phyloP scores from a whole-genome alignment of 2,888 invertebrate genomes.

The Diarsia rubi region DNA sequence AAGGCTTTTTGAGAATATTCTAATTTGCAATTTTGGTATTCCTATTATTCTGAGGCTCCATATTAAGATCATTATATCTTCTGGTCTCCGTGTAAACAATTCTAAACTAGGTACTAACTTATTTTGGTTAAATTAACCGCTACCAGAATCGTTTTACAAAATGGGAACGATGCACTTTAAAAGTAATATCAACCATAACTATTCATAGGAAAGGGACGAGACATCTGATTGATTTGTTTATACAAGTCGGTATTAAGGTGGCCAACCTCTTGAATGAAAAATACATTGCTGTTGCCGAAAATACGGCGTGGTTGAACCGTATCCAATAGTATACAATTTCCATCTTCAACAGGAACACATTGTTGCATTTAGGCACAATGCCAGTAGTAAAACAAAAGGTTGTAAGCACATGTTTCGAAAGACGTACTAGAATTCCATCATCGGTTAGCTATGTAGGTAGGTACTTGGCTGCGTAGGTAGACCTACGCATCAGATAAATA shows the following conservation, averaged over 20 bases:
- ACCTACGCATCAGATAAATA: constrained; percentile 12
- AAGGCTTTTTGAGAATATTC: not conserved
- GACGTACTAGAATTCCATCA: constrained; percentile 45
- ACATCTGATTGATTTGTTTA: constrained; percentile 47
- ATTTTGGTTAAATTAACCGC: not conserved
- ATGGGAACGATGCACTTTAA: constrained; percentile 11
- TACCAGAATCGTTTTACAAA: not conserved
- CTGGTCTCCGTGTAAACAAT: not conserved
- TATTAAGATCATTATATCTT: not conserved
- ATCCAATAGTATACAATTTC: constrained; percentile 35
- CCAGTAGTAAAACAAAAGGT: constrained; percentile 49
- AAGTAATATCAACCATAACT: not conserved
- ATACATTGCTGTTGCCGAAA: constrained; percentile 29
- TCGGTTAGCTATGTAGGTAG: not conserved
- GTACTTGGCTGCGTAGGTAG: not conserved
- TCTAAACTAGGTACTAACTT: not conserved
- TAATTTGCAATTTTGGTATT: not conserved
- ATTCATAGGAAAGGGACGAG: not conserved
- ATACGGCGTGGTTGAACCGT: constrained; percentile 34
- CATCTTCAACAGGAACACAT: constrained; percentile 26
- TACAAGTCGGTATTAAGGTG: constrained; percentile 22
- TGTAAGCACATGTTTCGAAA: constrained; percentile 29
- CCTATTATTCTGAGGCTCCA: not conserved
- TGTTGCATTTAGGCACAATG: constrained; percentile 52
- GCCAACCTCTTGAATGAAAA: constrained; percentile 44